Conservation (phyloP, 2,113 vertebrate genomes). For the Ceyx melanurus region DNA sequence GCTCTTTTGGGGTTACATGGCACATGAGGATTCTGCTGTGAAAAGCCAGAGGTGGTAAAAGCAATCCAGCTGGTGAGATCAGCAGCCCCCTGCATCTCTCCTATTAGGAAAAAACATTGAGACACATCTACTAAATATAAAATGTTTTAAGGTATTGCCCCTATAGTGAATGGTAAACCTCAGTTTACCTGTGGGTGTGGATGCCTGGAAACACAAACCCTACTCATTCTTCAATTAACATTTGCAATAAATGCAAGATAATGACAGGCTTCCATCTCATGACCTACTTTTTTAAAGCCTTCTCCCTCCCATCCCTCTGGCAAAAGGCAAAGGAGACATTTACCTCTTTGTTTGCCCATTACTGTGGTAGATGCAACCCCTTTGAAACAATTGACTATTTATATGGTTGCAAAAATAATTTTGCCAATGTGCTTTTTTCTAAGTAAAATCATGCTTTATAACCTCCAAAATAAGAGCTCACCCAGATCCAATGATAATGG, state of each 20-base stretch:
- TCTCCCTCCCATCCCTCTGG: background rate
- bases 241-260: background rate
- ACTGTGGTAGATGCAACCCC: background rate
- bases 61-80: background rate
- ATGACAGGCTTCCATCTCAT: background rate
- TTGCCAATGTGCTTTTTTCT: background rate
- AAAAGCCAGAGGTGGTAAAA: background rate
- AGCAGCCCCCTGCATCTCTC: background rate
- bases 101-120: background rate
- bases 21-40: background rate
- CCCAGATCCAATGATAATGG: background rate
- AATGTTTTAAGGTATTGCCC: background rate
- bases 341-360: background rate
- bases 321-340: background rate
- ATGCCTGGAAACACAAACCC: background rate
- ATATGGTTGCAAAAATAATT: background rate
- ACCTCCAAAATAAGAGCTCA: background rate
- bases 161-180: background rate
- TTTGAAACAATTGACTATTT: background rate
- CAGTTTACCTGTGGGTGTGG: background rate
- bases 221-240: background rate
- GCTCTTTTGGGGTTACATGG: rapidly evolving
- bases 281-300: background rate
- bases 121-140: background rate
- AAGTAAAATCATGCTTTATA: background rate